A percentile compares a stretch with the other conserved stretches of the same genome.
Conservation (phyloP, 2,797 vertebrate species). For the Coilia nasus region DNA sequence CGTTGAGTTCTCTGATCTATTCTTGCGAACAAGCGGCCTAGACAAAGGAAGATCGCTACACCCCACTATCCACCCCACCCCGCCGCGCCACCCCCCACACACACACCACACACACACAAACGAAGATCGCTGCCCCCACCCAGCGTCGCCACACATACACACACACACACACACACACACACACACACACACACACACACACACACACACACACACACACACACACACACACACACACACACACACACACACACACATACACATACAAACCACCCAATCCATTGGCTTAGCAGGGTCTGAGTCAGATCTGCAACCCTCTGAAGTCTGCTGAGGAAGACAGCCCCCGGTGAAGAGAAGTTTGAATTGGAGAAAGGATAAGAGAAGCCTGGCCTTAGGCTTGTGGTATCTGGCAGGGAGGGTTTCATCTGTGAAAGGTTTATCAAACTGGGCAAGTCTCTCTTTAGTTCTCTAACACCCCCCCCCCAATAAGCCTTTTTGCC, state of each 20-base stretch:
- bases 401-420: neutral
- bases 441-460: neutral
- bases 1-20: constrained; percentile 23
- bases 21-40: neutral
- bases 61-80: neutral
- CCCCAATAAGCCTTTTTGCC: neutral
- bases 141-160: too few species aligned
- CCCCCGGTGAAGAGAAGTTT: neutral
- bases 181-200: too few species aligned
- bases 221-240: too few species aligned
- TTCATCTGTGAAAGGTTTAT: neutral
- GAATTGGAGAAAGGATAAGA: neutral
- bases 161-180: too few species aligned
- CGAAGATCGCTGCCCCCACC: neutral
- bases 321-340: neutral
- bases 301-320: neutral
- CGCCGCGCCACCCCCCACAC: neutral
- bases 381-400: neutral
- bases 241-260: too few species aligned
- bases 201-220: too few species aligned
- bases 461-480: neutral
- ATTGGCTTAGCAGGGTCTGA: constrained; percentile 10
- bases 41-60: neutral
- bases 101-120: too few species aligned
- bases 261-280: neutral